Evolutionary conservation across 2,113 vertebrate genomes (phyloP).

Genomic region (Corynorhinus townsendii): DNA sequence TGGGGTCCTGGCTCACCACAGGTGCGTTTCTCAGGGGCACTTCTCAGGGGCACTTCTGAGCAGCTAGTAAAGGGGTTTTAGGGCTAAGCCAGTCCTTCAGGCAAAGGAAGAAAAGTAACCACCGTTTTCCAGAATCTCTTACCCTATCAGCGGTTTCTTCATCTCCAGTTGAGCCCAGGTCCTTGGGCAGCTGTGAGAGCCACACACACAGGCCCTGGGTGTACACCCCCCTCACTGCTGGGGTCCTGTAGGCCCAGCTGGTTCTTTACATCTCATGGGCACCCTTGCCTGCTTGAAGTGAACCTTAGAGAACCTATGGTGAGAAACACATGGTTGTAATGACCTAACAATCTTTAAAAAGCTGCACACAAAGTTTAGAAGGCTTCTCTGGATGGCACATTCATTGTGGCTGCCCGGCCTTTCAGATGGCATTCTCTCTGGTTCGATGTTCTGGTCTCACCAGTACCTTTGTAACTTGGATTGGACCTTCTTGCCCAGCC

Average conservation of each 20-base stretch:
- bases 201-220: not conserved
- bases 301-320: not conserved
- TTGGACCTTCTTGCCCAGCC: slow-evolving; percentile 73
- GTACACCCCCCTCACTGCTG: not conserved
- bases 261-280: not conserved
- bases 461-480: not conserved
- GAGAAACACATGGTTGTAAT: not conserved
- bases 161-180: not conserved
- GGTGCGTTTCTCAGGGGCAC: too few relatives aligned
- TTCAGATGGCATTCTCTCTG: not conserved
- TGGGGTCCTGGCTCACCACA: too few relatives aligned
- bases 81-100: not conserved
- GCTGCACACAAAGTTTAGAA: not conserved
- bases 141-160: not conserved
- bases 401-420: not conserved
- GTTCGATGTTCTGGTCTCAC: not conserved
- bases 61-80: not conserved
- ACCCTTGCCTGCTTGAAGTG: slow-evolving; percentile 2
- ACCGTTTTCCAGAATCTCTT: not conserved
- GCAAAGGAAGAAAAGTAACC: not conserved
- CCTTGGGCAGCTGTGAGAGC: not conserved
- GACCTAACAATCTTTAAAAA: not conserved
- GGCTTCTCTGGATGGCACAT: not conserved
- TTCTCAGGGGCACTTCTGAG: not conserved
- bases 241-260: not conserved